Conservation (phyloP, 2,113 vertebrate genomes). For the Cercopithecus mona region DNA sequence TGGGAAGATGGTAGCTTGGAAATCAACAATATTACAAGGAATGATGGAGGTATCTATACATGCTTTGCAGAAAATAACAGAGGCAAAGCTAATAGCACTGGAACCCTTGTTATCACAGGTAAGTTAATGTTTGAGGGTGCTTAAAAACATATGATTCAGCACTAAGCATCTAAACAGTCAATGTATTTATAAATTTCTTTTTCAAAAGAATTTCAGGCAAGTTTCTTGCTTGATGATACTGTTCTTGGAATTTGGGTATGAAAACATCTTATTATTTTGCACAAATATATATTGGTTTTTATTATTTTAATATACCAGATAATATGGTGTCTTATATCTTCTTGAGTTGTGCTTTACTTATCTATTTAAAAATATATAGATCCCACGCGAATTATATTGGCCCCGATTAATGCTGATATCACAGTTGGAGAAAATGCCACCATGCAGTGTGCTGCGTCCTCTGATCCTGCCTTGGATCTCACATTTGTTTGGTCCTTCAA, state of each 20-base stretch:
- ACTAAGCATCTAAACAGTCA: neutral
- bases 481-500: slow-evolving; percentile 97
- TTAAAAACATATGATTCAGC: neutral
- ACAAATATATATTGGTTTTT: neutral
- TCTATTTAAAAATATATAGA: slow-evolving; percentile 85
- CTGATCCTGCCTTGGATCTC: slow-evolving; percentile 92
- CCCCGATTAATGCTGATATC: slow-evolving; percentile 92
- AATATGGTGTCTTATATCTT: slow-evolving; percentile 5
- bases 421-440: slow-evolving; percentile 91
- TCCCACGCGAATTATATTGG: slow-evolving; percentile 95
- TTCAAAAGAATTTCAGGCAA: neutral
- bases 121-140: slow-evolving; percentile 38
- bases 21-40: slow-evolving; percentile 92
- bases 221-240: neutral
- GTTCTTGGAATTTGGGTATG: neutral
- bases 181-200: neutral
- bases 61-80: slow-evolving; percentile 96
- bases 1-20: slow-evolving; percentile 97
- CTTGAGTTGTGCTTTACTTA: slow-evolving; percentile 54
- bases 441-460: slow-evolving; percentile 95
- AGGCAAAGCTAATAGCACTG: slow-evolving; percentile 96
- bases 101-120: slow-evolving; percentile 93
- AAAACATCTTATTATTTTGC: slow-evolving; percentile 12
- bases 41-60: slow-evolving; percentile 94
- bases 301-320: slow-evolving; percentile 12